phyloP scores from a whole-genome alignment of 2,797 vertebrate genomes.

The Antennarius maculatus region DNA sequence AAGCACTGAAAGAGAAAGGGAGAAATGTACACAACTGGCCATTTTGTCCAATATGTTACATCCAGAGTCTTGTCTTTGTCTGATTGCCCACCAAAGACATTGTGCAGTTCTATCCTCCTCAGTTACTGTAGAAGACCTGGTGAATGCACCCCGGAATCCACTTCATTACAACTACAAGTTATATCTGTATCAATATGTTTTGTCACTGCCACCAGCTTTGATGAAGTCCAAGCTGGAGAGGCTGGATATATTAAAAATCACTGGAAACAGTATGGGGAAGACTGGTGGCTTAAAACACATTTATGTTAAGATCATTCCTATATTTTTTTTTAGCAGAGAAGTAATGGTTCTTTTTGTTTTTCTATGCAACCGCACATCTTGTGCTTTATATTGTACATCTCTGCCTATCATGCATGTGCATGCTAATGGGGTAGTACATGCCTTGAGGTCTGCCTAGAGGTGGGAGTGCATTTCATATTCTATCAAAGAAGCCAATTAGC shows the following conservation, averaged over 20 bases:
- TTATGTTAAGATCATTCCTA: slow-evolving; percentile 62
- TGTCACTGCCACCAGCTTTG: slow-evolving; percentile 38
- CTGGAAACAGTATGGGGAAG: slow-evolving; percentile 47
- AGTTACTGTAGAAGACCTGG: slow-evolving; percentile 40
- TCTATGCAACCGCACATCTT: slow-evolving; percentile 43
- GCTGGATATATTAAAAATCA: slow-evolving; percentile 47
- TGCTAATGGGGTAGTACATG: slow-evolving; percentile 44
- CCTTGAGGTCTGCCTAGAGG: slow-evolving; percentile 48
- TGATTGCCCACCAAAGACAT: slow-evolving; percentile 54
- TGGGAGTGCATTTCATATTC: slow-evolving; percentile 33
- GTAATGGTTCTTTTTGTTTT: slow-evolving; percentile 52
- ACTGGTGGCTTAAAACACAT: slow-evolving; percentile 70
- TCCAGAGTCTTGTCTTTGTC: slow-evolving; percentile 42
- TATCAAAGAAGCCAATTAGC: slow-evolving; percentile 54
- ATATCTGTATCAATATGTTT: slow-evolving; percentile 44
- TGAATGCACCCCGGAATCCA: slow-evolving; percentile 25
- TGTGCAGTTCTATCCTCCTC: slow-evolving; percentile 47
- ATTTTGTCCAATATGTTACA: slow-evolving; percentile 57
- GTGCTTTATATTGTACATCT: slow-evolving; percentile 44
- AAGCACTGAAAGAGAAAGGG: slow-evolving; percentile 17
- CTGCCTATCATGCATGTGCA: slow-evolving; percentile 40
- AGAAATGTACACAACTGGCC: slow-evolving; percentile 22
- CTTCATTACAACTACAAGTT: slow-evolving; percentile 8
- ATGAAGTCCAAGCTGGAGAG: slow-evolving; percentile 35
- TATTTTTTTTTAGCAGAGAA: slow-evolving; percentile 45